These are phyloP conservation scores for Chrysaora quinquecirrha DNA, from an alignment of 30 jellyfish, hydroid and myxozoan genomes.

Conservation along the genomic window DNA sequence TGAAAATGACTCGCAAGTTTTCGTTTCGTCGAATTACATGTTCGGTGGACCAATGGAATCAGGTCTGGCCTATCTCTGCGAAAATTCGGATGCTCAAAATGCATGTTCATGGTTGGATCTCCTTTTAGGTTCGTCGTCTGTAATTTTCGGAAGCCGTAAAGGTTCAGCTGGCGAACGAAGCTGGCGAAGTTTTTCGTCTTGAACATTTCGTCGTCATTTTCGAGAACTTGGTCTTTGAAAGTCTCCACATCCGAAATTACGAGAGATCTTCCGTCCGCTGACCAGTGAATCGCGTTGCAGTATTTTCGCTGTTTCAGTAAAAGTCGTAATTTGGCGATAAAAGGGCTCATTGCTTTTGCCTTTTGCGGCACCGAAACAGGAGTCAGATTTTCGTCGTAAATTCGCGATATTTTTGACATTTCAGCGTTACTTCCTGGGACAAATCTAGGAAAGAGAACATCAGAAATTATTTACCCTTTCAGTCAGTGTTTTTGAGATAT, in stretches of 20 bases:
- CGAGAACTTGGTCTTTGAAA: slow-evolving; percentile 86
- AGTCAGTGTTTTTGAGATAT: too few species aligned
- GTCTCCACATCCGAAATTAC: slow-evolving; percentile 86
- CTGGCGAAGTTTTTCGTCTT: slow-evolving; percentile 97
- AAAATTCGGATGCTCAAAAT: slow-evolving; percentile 94
- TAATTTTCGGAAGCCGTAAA: slow-evolving; percentile 95
- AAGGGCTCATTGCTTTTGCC: slow-evolving; percentile 96
- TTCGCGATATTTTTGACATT: slow-evolving; percentile 30
- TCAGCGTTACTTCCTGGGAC: too few species aligned
- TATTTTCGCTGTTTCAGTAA: slow-evolving; percentile 81
- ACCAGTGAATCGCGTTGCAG: slow-evolving; percentile 95
- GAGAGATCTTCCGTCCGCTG: slow-evolving; percentile 90
- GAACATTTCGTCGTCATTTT: slow-evolving; percentile 98
- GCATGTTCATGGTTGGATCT: slow-evolving; percentile 96
- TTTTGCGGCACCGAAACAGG: slow-evolving; percentile 70
- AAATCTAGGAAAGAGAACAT: too few species aligned
- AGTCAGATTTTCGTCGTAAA: slow-evolving; percentile 47
- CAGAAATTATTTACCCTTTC: too few species aligned
- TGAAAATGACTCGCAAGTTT: slow-evolving; percentile 37
- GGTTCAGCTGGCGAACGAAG: slow-evolving; percentile 93
- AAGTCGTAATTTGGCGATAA: slow-evolving; percentile 93
- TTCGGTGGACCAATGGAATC: slow-evolving; percentile 94
- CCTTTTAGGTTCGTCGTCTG: slow-evolving; percentile 79
- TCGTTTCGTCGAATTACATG: slow-evolving; percentile 79
- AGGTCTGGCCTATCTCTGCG: slow-evolving; percentile 97